Base-by-base conservation (phyloP, 1,140 invertebrate genomes). In the Archivesica marissinica region DNA sequence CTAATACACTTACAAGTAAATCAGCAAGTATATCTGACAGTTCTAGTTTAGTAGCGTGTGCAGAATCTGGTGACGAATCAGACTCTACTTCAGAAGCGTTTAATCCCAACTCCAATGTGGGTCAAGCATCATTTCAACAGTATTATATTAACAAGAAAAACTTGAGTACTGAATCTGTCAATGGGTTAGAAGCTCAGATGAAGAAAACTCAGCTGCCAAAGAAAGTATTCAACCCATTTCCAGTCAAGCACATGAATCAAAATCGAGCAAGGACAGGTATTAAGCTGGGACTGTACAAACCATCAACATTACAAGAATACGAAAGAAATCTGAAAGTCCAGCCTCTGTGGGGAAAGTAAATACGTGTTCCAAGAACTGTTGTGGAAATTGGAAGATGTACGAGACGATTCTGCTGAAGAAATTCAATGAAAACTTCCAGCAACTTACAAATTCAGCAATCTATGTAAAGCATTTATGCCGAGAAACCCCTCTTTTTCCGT, bases 201-300 rank as follows among this genome's bases (percentile, higher is more conserved):
- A 61, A 38, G 23, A 84, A 76, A 39, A 47, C 33, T 35, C 33
- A 66, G 17, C 15, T 68, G 59, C 33, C 66, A 6, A 80, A 54
- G 7, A 88, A 87, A 70, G 72, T 85, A 1, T 92, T 91, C 68
- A 92, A 91, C 66, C 91, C 92, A 7, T 92, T 92, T 68, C 91
- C 92, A 7, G 81, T 87, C 17, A 88, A 88, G 70, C 88, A 91
- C 25, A 52, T 90, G 59, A 92, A 90, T 82, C 80, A 85, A 38
- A 88, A 90, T 64, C 59, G 91, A 28, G 88, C 88, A 0, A 87
- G 88, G 28, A 91, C 90, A 64, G 92, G 92, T 28, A 74, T 93
- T 0, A 91, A 91, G 64, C 80, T 93, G 4, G 92, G 92, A 2
- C 86, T 93, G 28, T 93, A 93, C 82, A 88, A 83, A 25, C 74